Evolutionary conservation across 2,797 vertebrate genomes (phyloP).

Genomic region (Hozukius guyotensis): DNA sequence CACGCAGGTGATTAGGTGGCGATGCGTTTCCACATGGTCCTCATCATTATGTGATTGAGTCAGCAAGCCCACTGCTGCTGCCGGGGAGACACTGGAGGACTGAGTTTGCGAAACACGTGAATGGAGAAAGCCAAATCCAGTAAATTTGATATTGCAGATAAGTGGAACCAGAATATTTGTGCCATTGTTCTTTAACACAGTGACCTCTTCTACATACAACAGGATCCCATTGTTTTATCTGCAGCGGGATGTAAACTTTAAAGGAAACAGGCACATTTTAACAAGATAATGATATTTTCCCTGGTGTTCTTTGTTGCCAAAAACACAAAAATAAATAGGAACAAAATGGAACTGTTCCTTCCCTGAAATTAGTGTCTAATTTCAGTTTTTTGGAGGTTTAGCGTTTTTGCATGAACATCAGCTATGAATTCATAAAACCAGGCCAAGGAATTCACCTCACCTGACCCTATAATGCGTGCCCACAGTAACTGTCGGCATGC

Average conservation of each 20-base stretch:
- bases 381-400: background rate
- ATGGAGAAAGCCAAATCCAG: constrained; percentile 47
- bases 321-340: background rate
- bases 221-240: constrained; percentile 15
- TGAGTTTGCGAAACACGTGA: constrained; percentile 55
- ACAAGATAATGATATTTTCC: background rate
- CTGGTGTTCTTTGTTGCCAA: background rate
- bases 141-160: constrained; percentile 55
- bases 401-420: constrained; percentile 1
- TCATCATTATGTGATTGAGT: constrained; percentile 57
- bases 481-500: constrained; percentile 15
- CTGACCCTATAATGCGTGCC: background rate
- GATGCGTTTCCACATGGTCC: constrained; percentile 66
- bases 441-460: constrained; percentile 28
- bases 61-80: constrained; percentile 41
- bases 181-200: constrained; percentile 35
- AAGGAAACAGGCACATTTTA: constrained; percentile 23
- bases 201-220: constrained; percentile 7
- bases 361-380: background rate
- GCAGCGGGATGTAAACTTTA: constrained; percentile 4
- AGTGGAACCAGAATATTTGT: constrained; percentile 64
- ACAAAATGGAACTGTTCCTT: background rate
- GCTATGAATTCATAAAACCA: constrained; percentile 14
- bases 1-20: constrained; percentile 65
- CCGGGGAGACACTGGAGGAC: constrained; percentile 39